Conservation (phyloP, 2,113 vertebrate genomes). For the Silurus glanis region DNA sequence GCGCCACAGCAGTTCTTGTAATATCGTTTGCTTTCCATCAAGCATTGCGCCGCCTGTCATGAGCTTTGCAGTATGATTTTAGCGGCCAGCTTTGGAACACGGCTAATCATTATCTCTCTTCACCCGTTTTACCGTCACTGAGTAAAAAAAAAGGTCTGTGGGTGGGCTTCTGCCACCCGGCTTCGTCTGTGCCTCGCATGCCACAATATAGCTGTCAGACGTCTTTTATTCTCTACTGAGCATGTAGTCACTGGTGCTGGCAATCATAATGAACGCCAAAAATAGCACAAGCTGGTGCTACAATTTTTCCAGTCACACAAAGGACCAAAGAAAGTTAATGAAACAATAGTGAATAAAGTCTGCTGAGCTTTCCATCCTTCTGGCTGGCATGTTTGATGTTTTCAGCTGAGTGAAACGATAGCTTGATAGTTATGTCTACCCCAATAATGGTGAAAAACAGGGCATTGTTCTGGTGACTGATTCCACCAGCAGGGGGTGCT, state of each 20-base stretch:
- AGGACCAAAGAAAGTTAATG: slow-evolving; percentile 45
- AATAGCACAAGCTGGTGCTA: slow-evolving; percentile 31
- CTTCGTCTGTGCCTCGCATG: slow-evolving; percentile 35
- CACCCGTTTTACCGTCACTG: slow-evolving; percentile 21
- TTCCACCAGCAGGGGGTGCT: slow-evolving; percentile 52
- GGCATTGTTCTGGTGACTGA: not conserved
- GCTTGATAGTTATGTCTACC: not conserved
- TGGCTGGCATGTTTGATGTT: slow-evolving; percentile 11
- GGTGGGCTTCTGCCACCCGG: slow-evolving; percentile 41
- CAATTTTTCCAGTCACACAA: slow-evolving; percentile 19
- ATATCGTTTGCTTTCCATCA: slow-evolving; percentile 51
- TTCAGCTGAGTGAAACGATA: slow-evolving; percentile 19
- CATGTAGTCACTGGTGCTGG: slow-evolving; percentile 34
- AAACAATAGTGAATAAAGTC: slow-evolving; percentile 20
- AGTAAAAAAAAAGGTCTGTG: slow-evolving; percentile 32
- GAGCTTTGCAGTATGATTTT: not conserved
- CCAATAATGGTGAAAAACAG: not conserved
- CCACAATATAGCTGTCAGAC: slow-evolving; percentile 46
- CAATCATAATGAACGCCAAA: slow-evolving; percentile 24
- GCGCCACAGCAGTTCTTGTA: slow-evolving; percentile 37
- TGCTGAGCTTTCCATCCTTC: not conserved
- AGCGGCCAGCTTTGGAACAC: slow-evolving; percentile 26
- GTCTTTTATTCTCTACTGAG: slow-evolving; percentile 46
- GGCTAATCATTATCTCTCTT: slow-evolving; percentile 47
- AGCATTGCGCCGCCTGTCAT: slow-evolving; percentile 47